Evolutionary conservation across 2,113 vertebrate species (phyloP).

Genomic region (Sinocyclocheilus anshuiensis): DNA sequence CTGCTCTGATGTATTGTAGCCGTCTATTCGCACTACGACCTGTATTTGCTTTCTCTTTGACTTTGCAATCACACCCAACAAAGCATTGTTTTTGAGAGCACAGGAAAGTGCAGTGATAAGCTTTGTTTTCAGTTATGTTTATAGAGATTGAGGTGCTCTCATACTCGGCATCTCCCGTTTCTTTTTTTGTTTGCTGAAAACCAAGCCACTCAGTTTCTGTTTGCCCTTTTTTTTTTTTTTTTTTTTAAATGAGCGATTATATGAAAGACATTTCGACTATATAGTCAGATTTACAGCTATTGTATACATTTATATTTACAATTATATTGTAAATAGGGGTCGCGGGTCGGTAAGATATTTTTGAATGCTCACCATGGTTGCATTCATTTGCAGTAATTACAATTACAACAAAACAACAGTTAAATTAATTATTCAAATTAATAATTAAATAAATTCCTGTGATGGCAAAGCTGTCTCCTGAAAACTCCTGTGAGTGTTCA

Average conservation of each 20-base stretch:
- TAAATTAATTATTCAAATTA: neutral
- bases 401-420: neutral
- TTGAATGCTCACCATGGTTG: neutral
- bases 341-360: neutral
- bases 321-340: neutral
- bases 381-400: neutral
- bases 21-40: constrained; percentile 60
- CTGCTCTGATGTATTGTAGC: constrained; percentile 69
- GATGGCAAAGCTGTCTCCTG: no score
- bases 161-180: constrained; percentile 49
- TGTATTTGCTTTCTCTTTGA: constrained; percentile 63
- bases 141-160: constrained; percentile 59
- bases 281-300: neutral
- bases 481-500: no score
- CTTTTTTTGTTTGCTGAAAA: constrained; percentile 49
- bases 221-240: neutral
- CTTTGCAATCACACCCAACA: constrained; percentile 65
- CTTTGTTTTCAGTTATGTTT: constrained; percentile 50
- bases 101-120: constrained; percentile 52
- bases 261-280: neutral
- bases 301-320: neutral
- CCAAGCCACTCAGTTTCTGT: neutral
- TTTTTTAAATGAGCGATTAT: neutral
- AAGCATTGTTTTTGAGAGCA: constrained; percentile 56
- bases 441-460: no score